Evolutionary conservation across 2,797 vertebrate genomes (phyloP).

Genomic region (Ctenosaura bakeri): DNA sequence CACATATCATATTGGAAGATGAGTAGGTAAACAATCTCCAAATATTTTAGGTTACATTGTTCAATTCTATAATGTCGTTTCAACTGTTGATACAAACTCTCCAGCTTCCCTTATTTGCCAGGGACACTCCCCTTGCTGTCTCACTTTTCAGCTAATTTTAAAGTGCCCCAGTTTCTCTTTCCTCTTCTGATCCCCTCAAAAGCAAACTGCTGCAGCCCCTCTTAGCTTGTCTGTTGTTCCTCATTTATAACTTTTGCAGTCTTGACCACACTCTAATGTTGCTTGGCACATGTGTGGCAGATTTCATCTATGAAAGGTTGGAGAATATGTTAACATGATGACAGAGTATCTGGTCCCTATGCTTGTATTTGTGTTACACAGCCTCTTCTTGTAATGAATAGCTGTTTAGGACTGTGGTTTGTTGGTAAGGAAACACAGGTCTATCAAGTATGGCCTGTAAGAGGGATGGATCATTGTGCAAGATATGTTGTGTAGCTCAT

Average conservation of each 20-base stretch:
- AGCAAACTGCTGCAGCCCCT: too few relatives aligned
- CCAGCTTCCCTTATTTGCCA: not conserved
- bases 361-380: not conserved
- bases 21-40: not conserved
- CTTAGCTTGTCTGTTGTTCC: too few relatives aligned
- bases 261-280: too few relatives aligned
- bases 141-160: too few relatives aligned
- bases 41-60: not conserved
- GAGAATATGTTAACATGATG: too few relatives aligned
- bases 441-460: not conserved
- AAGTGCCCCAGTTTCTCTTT: too few relatives aligned
- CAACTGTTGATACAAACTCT: not conserved
- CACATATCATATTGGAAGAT: not conserved
- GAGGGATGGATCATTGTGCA: not conserved
- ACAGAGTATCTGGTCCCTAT: too few relatives aligned
- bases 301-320: too few relatives aligned
- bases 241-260: too few relatives aligned
- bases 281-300: too few relatives aligned
- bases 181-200: too few relatives aligned
- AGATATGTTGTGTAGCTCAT: not conserved
- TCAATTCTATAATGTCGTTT: not conserved
- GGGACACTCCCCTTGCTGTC: too few relatives aligned
- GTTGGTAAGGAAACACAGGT: not conserved
- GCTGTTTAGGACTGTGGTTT: not conserved
- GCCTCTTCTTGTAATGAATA: not conserved